Evolutionary conservation across 2,797 vertebrate species (phyloP).

Genomic region (Coluber constrictor): DNA sequence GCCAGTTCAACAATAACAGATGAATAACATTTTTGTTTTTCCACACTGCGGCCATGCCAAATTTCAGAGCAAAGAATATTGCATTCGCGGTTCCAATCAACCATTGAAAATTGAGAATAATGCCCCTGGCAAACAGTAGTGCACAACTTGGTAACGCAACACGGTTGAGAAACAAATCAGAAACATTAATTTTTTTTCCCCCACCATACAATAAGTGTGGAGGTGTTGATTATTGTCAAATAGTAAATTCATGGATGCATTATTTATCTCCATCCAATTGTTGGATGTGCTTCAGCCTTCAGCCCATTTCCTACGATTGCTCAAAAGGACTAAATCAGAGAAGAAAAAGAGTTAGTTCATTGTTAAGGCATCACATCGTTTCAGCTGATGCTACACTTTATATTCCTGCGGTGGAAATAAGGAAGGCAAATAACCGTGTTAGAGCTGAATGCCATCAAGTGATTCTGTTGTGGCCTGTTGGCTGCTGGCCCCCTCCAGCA

Average conservation of each 20-base stretch:
- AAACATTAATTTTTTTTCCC: constrained; percentile 9
- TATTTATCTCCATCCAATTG: not conserved
- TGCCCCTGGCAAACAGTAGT: constrained; percentile 9
- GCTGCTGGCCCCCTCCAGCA: too few relatives aligned
- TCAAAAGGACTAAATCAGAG: constrained; percentile 50
- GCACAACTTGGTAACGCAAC: not conserved
- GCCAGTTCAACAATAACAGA: constrained; percentile 8
- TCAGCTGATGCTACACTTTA: constrained; percentile 44
- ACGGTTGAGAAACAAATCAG: constrained; percentile 7
- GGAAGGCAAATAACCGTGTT: constrained; percentile 42
- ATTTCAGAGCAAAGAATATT: constrained; percentile 2
- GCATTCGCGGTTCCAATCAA: constrained; percentile 4
- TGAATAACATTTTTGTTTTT: not conserved
- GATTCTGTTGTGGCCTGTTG: not conserved
- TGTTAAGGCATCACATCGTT: constrained; percentile 48
- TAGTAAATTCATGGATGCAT: constrained; percentile 14
- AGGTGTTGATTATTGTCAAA: constrained; percentile 25
- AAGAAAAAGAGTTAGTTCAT: constrained; percentile 44
- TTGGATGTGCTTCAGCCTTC: not conserved
- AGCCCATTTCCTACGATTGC: not conserved
- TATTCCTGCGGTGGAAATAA: constrained; percentile 61
- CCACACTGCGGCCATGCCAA: not conserved
- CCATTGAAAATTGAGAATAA: constrained; percentile 32
- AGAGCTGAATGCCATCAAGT: constrained; percentile 44
- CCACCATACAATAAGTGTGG: not conserved